Evolutionary conservation across 2,888 invertebrate species (phyloP), one percentile per base, ranked within the genome.

Genomic region (Cataglyphis cursor): DNA sequence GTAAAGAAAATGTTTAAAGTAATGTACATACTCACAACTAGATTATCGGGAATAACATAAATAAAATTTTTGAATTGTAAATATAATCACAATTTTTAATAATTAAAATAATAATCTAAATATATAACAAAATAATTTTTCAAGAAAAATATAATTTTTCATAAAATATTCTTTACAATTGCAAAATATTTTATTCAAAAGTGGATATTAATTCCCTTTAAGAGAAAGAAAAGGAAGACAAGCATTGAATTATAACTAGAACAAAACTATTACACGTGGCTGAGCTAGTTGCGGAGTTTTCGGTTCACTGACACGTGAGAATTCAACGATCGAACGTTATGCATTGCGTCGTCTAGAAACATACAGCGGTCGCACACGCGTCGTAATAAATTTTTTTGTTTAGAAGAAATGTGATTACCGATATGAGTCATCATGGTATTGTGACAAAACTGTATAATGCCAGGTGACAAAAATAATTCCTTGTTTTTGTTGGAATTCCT

Each of bases 271-370:
- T 44, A 44, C 18, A 44, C 51, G 44, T 41, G 57, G 21, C 44
- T 59, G 74, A 80, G 59, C 48, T 59, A 59, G 65, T 61, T 59
- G 70, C 70, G 15, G 35, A 24, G 78, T 48, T 81, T 82, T 74
- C 84, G 74, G 86, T 83, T 84, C 83, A 87, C 65, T 78, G 82
- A 81, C 84, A 84, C 84, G 74, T 85, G 84, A 74, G 78, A 85
- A 87, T 87, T 85, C 81, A 80, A 83, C 66, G 83, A 82, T 82
- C 74, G 62, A 44, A 44, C 38, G 35, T 57, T 82, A 74, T 31
- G 35, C 51, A 59, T 83, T 70, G 59, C 59, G 38, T 68, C 54
- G 38, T 70, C 76, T 81, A 81, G 64, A 85, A 87, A 81, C 82
- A 81, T 38, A 66, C 38, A 54, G 31, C 15, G 31, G 61, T 51